Conservation (phyloP, 2,797 vertebrate species). For the Naso thynnoides region DNA sequence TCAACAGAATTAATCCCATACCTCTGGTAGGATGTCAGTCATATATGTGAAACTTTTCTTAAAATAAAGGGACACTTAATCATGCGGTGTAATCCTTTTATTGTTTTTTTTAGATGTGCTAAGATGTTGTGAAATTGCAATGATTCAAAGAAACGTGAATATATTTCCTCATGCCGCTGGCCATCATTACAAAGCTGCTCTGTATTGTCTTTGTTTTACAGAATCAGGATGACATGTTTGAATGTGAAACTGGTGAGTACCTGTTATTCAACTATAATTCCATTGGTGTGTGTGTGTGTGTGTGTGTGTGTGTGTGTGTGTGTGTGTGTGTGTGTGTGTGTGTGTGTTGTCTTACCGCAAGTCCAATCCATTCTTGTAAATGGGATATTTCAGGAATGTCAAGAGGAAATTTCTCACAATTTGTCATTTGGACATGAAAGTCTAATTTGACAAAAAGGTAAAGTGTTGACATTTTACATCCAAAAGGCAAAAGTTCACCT, state of each 20-base stretch:
- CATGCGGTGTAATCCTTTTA: too few species aligned
- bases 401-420: too few species aligned
- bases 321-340: neutral
- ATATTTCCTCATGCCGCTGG: neutral
- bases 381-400: too few species aligned
- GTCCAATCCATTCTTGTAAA: too few species aligned
- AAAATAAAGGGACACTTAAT: too few species aligned
- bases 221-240: constrained; percentile 61
- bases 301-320: neutral
- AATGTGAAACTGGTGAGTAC: constrained; percentile 78
- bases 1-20: constrained; percentile 68
- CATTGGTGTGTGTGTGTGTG: neutral
- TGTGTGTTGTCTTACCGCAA: neutral
- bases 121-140: neutral
- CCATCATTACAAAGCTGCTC: constrained; percentile 14
- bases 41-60: neutral
- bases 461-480: too few species aligned
- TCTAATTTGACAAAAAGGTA: too few species aligned
- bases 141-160: neutral
- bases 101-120: neutral
- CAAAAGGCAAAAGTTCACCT: too few species aligned
- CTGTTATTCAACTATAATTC: neutral
- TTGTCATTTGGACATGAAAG: too few species aligned
- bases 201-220: constrained; percentile 45
- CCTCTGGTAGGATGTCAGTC: constrained; percentile 64